Evolutionary conservation across 2,113 vertebrate species (phyloP).

Genomic region (Cochlearius cochlearius): DNA sequence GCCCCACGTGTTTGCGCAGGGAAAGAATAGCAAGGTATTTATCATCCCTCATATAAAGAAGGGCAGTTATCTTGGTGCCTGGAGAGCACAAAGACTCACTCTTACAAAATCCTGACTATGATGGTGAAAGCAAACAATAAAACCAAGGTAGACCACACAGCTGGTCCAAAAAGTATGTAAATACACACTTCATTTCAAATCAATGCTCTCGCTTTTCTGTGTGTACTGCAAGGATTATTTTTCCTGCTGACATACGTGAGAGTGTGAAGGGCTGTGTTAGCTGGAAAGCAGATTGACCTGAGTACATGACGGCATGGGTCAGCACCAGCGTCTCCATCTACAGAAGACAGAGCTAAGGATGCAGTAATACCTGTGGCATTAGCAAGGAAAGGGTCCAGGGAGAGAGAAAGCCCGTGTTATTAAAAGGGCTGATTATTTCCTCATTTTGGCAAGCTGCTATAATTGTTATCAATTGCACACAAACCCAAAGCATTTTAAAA

Average conservation of each 20-base stretch:
- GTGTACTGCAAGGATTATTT: neutral
- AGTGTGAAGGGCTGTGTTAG: neutral
- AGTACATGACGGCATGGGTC: accelerated
- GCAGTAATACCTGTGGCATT: neutral
- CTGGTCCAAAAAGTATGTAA: neutral
- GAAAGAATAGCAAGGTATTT: neutral
- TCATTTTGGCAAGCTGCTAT: neutral
- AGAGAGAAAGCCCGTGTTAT: neutral
- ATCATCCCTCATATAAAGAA: neutral
- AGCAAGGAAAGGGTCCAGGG: neutral
- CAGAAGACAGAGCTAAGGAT: neutral
- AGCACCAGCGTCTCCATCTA: neutral
- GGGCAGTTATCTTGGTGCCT: neutral
- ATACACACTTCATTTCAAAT: neutral
- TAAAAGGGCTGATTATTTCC: neutral
- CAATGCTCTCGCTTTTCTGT: neutral
- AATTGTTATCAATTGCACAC: accelerated
- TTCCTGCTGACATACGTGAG: neutral
- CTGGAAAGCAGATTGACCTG: neutral
- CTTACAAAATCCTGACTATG: neutral
- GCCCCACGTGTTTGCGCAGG: neutral
- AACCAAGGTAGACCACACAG: neutral
- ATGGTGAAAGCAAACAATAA: neutral
- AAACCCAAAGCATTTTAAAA: neutral
- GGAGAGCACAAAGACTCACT: neutral